A percentile compares a stretch with the other conserved stretches of the same genome.
These are phyloP conservation scores for Heterodera filipjevi DNA, from an alignment of 2,888 invertebrate species.

Conservation along the genomic window DNA sequence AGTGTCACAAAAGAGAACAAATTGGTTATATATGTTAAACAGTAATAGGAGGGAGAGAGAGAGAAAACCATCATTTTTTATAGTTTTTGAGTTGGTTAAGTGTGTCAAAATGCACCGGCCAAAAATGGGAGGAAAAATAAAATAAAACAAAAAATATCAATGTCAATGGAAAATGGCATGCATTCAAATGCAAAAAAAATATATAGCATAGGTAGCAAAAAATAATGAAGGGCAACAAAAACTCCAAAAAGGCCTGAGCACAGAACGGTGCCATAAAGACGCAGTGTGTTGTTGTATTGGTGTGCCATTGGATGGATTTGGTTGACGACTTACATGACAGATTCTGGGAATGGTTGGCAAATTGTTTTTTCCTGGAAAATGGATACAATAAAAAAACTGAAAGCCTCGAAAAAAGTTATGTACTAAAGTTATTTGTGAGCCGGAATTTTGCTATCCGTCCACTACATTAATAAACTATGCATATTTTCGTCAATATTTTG, in stretches of 20 bases:
- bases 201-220: not conserved
- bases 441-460: too few species aligned
- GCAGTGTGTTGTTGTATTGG: too few species aligned
- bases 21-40: too few species aligned
- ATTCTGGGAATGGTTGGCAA: not conserved
- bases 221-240: not conserved
- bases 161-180: not conserved
- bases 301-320: too few species aligned
- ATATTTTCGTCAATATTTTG: too few species aligned
- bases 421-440: too few species aligned
- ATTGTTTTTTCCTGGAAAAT: constrained; percentile 8
- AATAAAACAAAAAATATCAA: not conserved
- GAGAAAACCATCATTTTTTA: too few species aligned
- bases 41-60: too few species aligned
- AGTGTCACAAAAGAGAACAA: too few species aligned
- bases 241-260: not conserved
- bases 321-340: too few species aligned
- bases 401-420: not conserved
- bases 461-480: too few species aligned
- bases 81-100: not conserved
- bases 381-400: not conserved
- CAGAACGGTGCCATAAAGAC: not conserved
- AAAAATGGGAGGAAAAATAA: not conserved
- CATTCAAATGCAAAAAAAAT: not conserved
- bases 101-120: constrained; percentile 9